These are phyloP conservation scores for Hucho hucho DNA, from an alignment of 2,113 vertebrate genomes.

Conservation along the genomic window DNA sequence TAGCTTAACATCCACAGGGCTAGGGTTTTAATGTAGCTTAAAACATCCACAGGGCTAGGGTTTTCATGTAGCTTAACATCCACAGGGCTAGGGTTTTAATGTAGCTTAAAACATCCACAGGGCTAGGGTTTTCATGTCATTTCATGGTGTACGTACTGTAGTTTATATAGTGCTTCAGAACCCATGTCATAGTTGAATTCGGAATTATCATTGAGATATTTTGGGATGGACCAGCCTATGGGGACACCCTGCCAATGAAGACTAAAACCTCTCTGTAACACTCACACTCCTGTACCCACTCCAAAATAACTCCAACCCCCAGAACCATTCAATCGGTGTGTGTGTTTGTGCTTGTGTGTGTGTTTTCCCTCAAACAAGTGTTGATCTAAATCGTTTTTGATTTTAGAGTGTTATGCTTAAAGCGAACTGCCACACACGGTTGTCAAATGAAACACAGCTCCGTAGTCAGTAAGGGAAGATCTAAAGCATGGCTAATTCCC, in stretches of 20 bases:
- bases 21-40: too few species aligned
- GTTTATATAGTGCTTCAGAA: constrained; percentile 1
- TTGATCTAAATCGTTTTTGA: constrained; percentile 63
- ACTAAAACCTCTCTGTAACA: constrained; percentile 37
- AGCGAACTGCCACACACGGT: not conserved
- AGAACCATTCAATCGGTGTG: constrained; percentile 12
- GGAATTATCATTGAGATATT: constrained; percentile 40
- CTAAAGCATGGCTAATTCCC: constrained; percentile 47
- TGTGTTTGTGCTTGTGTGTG: not conserved
- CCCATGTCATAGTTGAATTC: constrained; percentile 6
- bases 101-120: too few species aligned
- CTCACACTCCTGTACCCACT: constrained; percentile 30
- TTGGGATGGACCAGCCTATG: constrained; percentile 38
- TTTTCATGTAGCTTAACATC: too few species aligned
- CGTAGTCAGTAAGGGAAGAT: constrained; percentile 35
- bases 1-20: too few species aligned
- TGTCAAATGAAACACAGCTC: constrained; percentile 23
- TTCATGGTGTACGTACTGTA: too few species aligned
- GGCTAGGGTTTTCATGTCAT: too few species aligned
- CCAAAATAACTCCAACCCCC: constrained; percentile 50
- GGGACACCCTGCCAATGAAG: constrained; percentile 49
- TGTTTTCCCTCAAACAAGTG: constrained; percentile 40
- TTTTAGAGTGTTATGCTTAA: constrained; percentile 51
- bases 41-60: too few species aligned
- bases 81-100: too few species aligned